Conservation (phyloP, 2,113 vertebrate species). For the Lagenorhynchus albirostris region DNA sequence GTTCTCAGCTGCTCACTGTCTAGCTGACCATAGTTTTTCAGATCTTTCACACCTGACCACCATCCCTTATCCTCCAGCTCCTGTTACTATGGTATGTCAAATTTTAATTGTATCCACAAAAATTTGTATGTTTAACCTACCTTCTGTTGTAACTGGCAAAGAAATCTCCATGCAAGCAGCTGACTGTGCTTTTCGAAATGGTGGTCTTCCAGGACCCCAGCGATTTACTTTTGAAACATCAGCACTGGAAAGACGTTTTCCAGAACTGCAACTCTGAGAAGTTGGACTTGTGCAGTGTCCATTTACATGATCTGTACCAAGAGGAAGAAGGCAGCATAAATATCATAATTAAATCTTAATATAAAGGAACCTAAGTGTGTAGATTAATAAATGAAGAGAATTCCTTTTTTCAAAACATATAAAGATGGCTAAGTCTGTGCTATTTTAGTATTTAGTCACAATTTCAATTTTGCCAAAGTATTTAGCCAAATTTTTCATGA, state of each 20-base stretch:
- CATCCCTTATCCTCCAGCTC: not conserved
- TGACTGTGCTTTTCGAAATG: conserved; percentile 99
- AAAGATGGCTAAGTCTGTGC: not conserved
- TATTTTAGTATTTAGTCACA: conserved; percentile 37
- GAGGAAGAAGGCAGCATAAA: conserved; percentile 57
- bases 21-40: not conserved
- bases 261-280: conserved; percentile 91
- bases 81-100: not conserved
- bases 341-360: conserved; percentile 51
- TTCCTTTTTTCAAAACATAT: not conserved
- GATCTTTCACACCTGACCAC: not conserved
- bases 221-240: conserved; percentile 93
- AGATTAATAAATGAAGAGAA: conserved; percentile 25
- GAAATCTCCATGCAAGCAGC: conserved; percentile 99
- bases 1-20: not conserved
- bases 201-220: conserved; percentile 93
- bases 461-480: not conserved
- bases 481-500: not conserved
- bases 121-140: conserved; percentile 83
- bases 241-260: conserved; percentile 91
- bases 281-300: conserved; percentile 98
- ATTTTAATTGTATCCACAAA: conserved; percentile 66
- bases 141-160: conserved; percentile 97
- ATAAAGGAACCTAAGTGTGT: conserved; percentile 9
- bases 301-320: conserved; percentile 96